These are phyloP conservation scores for Lagorchestes hirsutus DNA, from an alignment of 2,797 vertebrate genomes.

Conservation along the genomic window DNA sequence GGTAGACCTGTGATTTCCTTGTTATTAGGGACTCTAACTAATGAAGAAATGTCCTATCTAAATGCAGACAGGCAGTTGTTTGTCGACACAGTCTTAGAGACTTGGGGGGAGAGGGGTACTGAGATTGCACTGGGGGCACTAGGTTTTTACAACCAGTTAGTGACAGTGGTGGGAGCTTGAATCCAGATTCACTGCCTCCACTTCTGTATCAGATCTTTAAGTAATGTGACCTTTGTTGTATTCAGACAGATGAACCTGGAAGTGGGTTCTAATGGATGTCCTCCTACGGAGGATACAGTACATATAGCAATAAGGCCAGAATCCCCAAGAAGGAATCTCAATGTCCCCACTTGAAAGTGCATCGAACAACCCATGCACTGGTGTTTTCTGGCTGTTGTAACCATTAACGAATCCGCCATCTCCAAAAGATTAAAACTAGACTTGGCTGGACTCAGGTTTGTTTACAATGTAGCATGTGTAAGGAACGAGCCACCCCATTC, in stretches of 20 bases:
- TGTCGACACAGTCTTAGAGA: neutral
- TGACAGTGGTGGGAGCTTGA: neutral
- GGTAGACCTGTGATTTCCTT: neutral
- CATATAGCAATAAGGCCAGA: neutral
- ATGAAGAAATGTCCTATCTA: neutral
- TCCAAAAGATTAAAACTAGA: slow-evolving; percentile 82
- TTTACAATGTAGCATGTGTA: slow-evolving; percentile 70
- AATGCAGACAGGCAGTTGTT: neutral
- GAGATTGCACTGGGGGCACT: neutral
- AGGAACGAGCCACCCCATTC: slow-evolving; percentile 43
- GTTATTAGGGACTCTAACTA: neutral
- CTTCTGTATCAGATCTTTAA: neutral
- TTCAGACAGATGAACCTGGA: neutral
- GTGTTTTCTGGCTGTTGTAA: slow-evolving; percentile 48
- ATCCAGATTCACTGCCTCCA: neutral
- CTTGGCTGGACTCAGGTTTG: slow-evolving; percentile 66
- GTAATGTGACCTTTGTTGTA: neutral
- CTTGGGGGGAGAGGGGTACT: neutral
- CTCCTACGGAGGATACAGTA: neutral
- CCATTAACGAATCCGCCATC: slow-evolving; percentile 63
- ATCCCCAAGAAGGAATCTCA: neutral
- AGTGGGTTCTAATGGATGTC: neutral
- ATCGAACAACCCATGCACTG: neutral
- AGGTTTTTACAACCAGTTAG: neutral
- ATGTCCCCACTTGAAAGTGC: slow-evolving; percentile 26